phyloP scores from a whole-genome alignment of 2,797 vertebrate genomes.

The Chaetodon trifasciatus region DNA sequence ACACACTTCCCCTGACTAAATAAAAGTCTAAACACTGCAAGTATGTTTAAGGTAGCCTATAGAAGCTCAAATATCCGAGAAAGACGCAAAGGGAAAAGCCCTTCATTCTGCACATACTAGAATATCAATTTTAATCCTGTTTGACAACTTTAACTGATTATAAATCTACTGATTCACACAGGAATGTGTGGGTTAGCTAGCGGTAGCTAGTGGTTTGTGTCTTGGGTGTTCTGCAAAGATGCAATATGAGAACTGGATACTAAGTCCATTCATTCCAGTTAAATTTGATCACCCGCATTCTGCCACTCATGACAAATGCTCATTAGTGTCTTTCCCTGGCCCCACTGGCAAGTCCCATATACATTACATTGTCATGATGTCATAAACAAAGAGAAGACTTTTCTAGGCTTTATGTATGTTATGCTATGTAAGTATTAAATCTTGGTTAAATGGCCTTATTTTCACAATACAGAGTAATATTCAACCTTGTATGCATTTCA shows the following conservation, averaged over 20 bases:
- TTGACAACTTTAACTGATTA: slow-evolving; percentile 63
- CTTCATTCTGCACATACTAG: slow-evolving; percentile 22
- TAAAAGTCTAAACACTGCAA: slow-evolving; percentile 32
- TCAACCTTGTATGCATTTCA: neutral
- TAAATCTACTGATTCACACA: slow-evolving; percentile 60
- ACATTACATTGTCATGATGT: slow-evolving; percentile 29
- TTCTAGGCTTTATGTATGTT: neutral
- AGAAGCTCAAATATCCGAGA: slow-evolving; percentile 17
- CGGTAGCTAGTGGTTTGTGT: slow-evolving; percentile 44
- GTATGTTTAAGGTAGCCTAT: slow-evolving; percentile 12
- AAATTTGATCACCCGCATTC: slow-evolving; percentile 32
- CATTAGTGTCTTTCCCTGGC: slow-evolving; percentile 26
- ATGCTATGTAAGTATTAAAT: neutral
- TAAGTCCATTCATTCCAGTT: slow-evolving; percentile 49
- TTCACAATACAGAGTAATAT: neutral
- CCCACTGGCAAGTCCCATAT: neutral
- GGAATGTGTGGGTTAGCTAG: slow-evolving; percentile 48
- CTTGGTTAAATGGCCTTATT: neutral
- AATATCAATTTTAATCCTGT: slow-evolving; percentile 53
- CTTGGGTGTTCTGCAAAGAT: slow-evolving; percentile 38
- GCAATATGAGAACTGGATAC: slow-evolving; percentile 25
- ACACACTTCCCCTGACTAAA: slow-evolving; percentile 16
- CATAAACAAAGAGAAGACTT: neutral
- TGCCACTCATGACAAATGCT: slow-evolving; percentile 34
- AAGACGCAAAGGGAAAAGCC: slow-evolving; percentile 30